Evolutionary conservation across 2,888 invertebrate species (phyloP).

Genomic region (Parapristionchus giblindavisi): DNA sequence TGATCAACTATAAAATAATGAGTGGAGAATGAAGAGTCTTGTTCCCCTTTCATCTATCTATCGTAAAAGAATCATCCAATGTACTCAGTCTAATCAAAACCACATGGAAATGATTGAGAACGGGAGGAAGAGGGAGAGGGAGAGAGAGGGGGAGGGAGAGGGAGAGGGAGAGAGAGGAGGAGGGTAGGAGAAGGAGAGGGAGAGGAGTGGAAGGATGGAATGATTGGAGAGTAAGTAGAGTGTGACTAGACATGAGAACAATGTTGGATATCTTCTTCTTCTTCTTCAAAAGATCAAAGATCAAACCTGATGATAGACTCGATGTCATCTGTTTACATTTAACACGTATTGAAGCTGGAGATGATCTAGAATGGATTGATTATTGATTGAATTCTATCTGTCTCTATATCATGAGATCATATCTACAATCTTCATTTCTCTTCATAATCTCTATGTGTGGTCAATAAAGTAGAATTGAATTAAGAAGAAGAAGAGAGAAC

Average conservation of each 20-base stretch:
- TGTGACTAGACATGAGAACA: too few relatives aligned
- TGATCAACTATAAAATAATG: too few relatives aligned
- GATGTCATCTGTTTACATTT: conserved; percentile 23
- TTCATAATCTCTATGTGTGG: too few relatives aligned
- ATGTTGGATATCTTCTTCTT: too few relatives aligned
- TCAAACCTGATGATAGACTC: conserved; percentile 6
- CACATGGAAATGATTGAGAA: not conserved
- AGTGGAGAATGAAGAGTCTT: too few relatives aligned
- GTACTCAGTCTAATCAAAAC: too few relatives aligned
- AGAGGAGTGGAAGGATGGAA: conserved; percentile 9
- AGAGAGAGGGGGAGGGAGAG: not conserved
- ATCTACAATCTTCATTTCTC: too few relatives aligned
- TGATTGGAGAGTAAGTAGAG: not conserved
- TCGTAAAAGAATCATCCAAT: too few relatives aligned
- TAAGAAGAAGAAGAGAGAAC: not conserved
- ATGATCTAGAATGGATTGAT: conserved; percentile 18
- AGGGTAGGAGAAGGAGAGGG: not conserved
- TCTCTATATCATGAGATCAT: too few relatives aligned
- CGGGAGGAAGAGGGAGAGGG: not conserved
- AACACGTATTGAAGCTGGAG: conserved; percentile 31
- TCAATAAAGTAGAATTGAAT: too few relatives aligned
- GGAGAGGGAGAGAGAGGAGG: conserved; percentile 1
- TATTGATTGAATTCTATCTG: too few relatives aligned
- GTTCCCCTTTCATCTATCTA: too few relatives aligned
- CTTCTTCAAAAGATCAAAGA: conserved; percentile 19